Percentiles rank a stretch among this genome's conserved stretches.
Evolutionary conservation across 2,888 invertebrate genomes (phyloP).

Genomic region (Caenorhabditis angaria): DNA sequence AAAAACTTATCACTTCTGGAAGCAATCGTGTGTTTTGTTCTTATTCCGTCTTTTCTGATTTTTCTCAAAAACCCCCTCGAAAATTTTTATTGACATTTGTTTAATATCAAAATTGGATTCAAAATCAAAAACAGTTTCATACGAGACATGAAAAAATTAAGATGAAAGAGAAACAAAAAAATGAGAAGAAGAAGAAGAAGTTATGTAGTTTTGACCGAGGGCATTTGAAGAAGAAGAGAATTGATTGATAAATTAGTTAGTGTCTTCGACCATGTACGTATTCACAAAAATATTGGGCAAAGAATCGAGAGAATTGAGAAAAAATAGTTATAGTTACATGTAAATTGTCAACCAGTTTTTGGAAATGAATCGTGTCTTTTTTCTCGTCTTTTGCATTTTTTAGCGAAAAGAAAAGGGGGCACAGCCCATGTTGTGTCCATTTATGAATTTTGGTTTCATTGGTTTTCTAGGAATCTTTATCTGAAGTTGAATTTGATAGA

Average conservation of each 20-base stretch:
- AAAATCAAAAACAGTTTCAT: no score
- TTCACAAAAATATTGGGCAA: conserved; percentile 2
- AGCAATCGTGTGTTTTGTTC: no score
- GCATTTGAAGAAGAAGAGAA: background rate
- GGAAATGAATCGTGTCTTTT: background rate
- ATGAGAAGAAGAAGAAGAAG: background rate
- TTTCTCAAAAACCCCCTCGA: background rate
- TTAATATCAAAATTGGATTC: no score
- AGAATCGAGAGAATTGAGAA: conserved; percentile 4
- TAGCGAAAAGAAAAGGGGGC: no score
- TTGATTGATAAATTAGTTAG: conserved; percentile 2
- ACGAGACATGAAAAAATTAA: no score
- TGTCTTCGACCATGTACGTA: conserved; percentile 4
- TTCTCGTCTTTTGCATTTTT: background rate
- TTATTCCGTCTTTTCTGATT: background rate
- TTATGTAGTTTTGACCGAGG: conserved; percentile 1
- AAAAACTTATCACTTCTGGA: no score
- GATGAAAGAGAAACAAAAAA: background rate
- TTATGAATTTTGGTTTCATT: no score
- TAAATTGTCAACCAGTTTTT: conserved; percentile 4
- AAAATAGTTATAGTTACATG: conserved; percentile 1
- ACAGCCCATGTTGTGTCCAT: background rate
- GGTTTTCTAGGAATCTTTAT: no score
- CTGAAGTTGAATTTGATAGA: no score
- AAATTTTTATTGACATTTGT: background rate